Percentiles rank a stretch among this genome's conserved stretches.
These are phyloP conservation scores for Columba janthina DNA, from an alignment of 2,113 vertebrate species.

Conservation along the genomic window DNA sequence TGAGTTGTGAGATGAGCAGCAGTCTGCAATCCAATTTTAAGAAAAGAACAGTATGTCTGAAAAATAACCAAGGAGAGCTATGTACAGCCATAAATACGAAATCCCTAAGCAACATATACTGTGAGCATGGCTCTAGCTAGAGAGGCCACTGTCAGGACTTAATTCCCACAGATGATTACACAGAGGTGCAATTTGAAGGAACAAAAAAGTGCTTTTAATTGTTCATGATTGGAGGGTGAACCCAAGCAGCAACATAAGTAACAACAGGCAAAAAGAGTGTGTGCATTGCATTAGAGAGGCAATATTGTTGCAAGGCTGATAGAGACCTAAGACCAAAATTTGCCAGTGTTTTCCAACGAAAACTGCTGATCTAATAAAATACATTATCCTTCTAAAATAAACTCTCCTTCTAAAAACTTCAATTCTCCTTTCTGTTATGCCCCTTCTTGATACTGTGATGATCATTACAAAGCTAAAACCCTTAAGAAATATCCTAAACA, in stretches of 20 bases:
- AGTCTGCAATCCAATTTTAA: neutral
- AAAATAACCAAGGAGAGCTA: neutral
- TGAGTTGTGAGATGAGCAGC: neutral
- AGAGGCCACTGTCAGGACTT: neutral
- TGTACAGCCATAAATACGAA: neutral
- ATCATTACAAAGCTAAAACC: too few relatives aligned
- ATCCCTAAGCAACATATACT: neutral
- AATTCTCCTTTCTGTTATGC: too few relatives aligned
- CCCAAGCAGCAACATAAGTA: neutral
- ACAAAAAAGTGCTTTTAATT: neutral
- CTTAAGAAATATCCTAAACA: too few relatives aligned
- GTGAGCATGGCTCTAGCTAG: neutral
- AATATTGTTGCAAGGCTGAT: neutral
- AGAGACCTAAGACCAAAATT: neutral
- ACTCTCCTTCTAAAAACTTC: neutral
- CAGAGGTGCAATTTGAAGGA: neutral
- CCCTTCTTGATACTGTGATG: too few relatives aligned
- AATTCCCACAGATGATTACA: neutral
- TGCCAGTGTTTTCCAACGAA: neutral
- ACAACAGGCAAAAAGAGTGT: neutral
- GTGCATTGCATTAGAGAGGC: neutral
- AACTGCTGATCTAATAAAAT: neutral
- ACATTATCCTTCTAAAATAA: neutral
- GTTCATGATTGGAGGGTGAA: neutral
- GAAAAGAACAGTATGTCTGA: neutral